phyloP scores from a whole-genome alignment of 2,888 invertebrate genomes.

The Nesidiocoris tenuis region DNA sequence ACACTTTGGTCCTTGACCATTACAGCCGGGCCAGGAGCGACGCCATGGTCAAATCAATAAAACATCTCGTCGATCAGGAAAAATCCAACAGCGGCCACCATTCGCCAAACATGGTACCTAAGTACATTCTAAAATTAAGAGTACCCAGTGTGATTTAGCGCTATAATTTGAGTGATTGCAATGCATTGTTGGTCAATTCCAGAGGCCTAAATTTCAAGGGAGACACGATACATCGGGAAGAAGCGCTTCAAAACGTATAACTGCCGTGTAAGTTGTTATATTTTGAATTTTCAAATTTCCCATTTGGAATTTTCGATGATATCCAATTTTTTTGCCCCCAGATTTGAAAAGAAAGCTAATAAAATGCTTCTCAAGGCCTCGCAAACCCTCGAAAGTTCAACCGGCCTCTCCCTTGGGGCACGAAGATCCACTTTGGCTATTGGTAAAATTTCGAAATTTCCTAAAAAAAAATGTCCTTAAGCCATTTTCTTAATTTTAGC shows the following conservation, averaged over 20 bases:
- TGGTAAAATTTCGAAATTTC: conserved; percentile 38
- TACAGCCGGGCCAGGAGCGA: conserved; percentile 74
- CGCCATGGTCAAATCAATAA: conserved; percentile 72
- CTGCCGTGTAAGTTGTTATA: conserved; percentile 68
- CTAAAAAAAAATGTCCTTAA: too few species aligned
- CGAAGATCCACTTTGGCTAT: conserved; percentile 50
- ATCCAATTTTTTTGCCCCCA: too few species aligned
- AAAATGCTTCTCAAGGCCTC: conserved; percentile 80
- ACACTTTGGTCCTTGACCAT: conserved; percentile 71
- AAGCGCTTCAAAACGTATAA: conserved; percentile 76
- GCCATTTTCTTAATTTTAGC: too few species aligned
- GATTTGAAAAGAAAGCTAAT: conserved; percentile 75
- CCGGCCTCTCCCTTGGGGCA: conserved; percentile 71
- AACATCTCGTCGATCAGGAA: conserved; percentile 76
- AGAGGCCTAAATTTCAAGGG: conserved; percentile 69
- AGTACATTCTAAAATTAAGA: too few species aligned
- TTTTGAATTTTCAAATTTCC: too few species aligned
- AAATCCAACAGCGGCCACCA: conserved; percentile 63
- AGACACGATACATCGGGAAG: conserved; percentile 73
- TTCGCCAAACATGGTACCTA: conserved; percentile 48
- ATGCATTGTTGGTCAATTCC: too few species aligned
- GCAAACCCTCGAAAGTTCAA: conserved; percentile 78
- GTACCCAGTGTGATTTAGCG: too few species aligned
- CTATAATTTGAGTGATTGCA: too few species aligned
- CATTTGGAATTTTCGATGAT: too few species aligned